phyloP scores from a whole-genome alignment of 1,140 invertebrate genomes.

The Brachionus plicatilis region DNA sequence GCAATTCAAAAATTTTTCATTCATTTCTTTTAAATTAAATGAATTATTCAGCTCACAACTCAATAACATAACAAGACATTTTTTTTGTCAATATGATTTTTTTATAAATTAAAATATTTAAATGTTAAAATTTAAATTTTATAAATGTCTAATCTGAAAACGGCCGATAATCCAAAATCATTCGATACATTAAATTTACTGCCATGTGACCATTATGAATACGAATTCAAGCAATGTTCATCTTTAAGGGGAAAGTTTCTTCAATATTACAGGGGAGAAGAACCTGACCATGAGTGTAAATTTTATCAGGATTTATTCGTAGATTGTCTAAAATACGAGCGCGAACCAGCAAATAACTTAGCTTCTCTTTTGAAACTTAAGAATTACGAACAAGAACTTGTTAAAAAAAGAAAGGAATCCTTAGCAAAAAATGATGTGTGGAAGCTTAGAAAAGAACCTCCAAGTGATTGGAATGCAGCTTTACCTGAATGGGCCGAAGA shows the following conservation, averaged over 20 bases:
- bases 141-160: neutral
- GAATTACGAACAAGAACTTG: slow-evolving; percentile 10
- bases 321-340: neutral
- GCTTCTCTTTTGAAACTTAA: neutral
- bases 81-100: neutral
- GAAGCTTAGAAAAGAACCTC: neutral
- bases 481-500: neutral
- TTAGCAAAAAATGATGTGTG: slow-evolving; percentile 34
- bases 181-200: neutral
- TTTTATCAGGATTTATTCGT: slow-evolving; percentile 20
- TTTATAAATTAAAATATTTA: neutral
- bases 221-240: slow-evolving; percentile 27
- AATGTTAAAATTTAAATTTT: neutral
- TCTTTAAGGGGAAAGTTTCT: neutral
- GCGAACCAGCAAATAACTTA: neutral
- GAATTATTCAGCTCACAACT: neutral
- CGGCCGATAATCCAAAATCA: too few species aligned
- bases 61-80: neutral
- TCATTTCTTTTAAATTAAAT: neutral
- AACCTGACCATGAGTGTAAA: neutral
- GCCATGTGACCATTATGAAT: slow-evolving; percentile 39
- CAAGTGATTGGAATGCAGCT: slow-evolving; percentile 40
- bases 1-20: too few species aligned
- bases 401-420: neutral
- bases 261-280: slow-evolving; percentile 26